Conservation (phyloP, 37 sponge, comb jelly and placozoan genomes). For the Aplysina aerophoba region DNA sequence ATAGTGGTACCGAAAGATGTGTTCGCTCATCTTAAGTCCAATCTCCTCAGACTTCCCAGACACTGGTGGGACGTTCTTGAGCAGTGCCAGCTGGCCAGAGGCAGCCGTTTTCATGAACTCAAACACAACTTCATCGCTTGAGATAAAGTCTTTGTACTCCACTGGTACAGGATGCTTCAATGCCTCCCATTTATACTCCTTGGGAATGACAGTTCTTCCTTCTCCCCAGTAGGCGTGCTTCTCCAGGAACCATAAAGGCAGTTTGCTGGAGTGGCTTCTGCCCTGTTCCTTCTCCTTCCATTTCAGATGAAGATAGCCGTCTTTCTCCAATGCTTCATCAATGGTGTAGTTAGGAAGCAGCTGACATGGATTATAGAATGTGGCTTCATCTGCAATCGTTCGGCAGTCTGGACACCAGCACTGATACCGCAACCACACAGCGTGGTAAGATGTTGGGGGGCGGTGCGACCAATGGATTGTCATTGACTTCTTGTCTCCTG, state of each 20-base stretch:
- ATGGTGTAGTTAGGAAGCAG: neutral
- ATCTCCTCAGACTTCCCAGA: neutral
- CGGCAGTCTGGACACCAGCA: conserved; percentile 6
- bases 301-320: neutral
- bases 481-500: no score
- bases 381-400: neutral
- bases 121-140: neutral
- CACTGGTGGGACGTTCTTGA: neutral
- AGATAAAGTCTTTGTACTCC: neutral
- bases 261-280: conserved; percentile 6
- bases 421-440: conserved; percentile 10
- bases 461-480: no score
- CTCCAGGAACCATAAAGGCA: neutral
- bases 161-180: neutral
- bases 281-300: conserved; percentile 39
- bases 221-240: neutral
- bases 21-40: neutral
- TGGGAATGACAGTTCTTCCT: neutral
- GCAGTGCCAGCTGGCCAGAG: neutral
- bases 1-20: neutral
- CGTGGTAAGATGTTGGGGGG: neutral
- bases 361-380: neutral
- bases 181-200: neutral
- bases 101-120: neutral
- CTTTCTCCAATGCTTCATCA: neutral